Evolutionary conservation across 2,888 invertebrate genomes (phyloP).

Genomic region (Chromoteleia sp.): DNA sequence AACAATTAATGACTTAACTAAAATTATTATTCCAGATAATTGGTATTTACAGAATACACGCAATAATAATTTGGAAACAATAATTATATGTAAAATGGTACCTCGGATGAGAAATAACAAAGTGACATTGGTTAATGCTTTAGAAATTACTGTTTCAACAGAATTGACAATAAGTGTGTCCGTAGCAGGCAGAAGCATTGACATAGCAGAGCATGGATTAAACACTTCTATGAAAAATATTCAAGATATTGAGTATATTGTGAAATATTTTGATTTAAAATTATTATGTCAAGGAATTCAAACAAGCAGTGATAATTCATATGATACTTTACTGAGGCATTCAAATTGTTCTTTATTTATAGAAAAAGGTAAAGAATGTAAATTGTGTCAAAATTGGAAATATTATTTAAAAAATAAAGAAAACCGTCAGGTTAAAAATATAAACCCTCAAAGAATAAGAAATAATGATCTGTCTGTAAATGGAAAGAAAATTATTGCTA

Average conservation of each 20-base stretch:
- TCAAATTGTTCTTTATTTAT: constrained; percentile 11
- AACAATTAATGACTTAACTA: too few relatives aligned
- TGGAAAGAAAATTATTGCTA: too few relatives aligned
- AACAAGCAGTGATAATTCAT: background rate
- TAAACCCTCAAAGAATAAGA: constrained; percentile 5
- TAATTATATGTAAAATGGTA: constrained; percentile 29
- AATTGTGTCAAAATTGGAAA: constrained; percentile 10
- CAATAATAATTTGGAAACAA: constrained; percentile 26
- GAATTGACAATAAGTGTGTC: constrained; percentile 24
- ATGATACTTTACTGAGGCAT: constrained; percentile 4
- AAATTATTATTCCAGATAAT: background rate
- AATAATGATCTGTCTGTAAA: background rate
- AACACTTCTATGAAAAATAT: background rate
- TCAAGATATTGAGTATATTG: constrained; percentile 1
- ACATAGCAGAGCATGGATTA: constrained; percentile 32
- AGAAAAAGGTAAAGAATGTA: constrained; percentile 28
- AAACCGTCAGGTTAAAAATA: too few relatives aligned
- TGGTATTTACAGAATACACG: constrained; percentile 9
- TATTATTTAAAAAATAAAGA: too few relatives aligned
- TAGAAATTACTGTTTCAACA: constrained; percentile 25
- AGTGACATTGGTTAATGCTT: constrained; percentile 5
- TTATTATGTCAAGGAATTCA: constrained; percentile 27
- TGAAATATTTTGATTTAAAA: constrained; percentile 29
- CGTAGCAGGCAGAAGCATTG: constrained; percentile 21
- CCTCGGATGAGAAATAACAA: constrained; percentile 5